Evolutionary conservation across 64 coral and sea anemone genomes (phyloP), one percentile per base, ranked within the genome.

Genomic region (Stylophora pistillata): DNA sequence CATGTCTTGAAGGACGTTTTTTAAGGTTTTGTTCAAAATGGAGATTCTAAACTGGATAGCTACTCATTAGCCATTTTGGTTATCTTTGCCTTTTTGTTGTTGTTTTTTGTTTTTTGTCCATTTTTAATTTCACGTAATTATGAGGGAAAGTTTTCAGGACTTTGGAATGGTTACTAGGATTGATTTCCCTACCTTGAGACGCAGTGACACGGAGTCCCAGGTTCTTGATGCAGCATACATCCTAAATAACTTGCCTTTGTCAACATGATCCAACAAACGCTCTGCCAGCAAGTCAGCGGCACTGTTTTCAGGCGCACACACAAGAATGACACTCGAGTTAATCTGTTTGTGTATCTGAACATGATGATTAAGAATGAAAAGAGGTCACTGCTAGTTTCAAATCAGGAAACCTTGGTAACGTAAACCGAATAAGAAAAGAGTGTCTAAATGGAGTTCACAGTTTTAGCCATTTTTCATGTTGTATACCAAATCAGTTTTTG

Each of bases 231-330:
- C 54, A 10, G 91, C 91, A 55, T 92, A 92, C 91, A 92, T 92
- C 60, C 91, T 74, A 76, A 92, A 92, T 0, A 92, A 32, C 31
- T 92, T 87, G 21, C 85, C 64, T 73, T 81, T 89, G 21, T 89
- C 91, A n/a, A 88, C 64, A 17, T 93, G 86, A 30, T 37, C 65
- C 82, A 94, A 13, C 65, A 97, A 47, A 58, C 91, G 74, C 76
- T 97, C 95, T 26, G 62, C 74, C 10, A 97, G 61, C 52, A 97
- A 83, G 75, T 97, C 95, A 87, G 95, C 95, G 10, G 95, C 95
- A 86, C 95, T 97, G 82, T 97, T 97, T 81, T 92, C 91, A 31
- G 95, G 95, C 23, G 95, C 95, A 82, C 95, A 97, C 2, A 91
- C 95, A 27, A 97, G 81, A 37, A 97, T 92, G 30, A 90, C 28